Percentiles rank a stretch among this genome's conserved stretches.
These are phyloP conservation scores for Latheticus oryzae DNA, from an alignment of 2,888 invertebrate species.

Conservation along the genomic window DNA sequence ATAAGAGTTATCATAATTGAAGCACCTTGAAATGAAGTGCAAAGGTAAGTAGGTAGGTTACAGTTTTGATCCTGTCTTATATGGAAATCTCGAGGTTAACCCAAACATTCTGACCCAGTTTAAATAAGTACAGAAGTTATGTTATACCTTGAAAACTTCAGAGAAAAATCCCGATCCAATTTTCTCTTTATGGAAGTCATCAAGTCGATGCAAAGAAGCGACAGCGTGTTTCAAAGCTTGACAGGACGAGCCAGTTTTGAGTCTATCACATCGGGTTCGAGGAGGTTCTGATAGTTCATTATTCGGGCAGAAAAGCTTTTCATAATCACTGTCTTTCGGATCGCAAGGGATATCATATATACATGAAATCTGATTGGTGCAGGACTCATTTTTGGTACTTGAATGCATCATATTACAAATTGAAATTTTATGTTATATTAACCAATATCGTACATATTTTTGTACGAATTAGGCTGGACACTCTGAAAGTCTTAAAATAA, in stretches of 20 bases:
- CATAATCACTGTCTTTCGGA: constrained; percentile 62
- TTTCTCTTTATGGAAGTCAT: constrained; percentile 93
- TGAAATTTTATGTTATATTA: constrained; percentile 59
- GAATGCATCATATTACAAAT: constrained; percentile 55
- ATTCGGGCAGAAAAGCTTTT: constrained; percentile 62
- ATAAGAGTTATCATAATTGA: background rate
- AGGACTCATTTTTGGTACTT: constrained; percentile 54
- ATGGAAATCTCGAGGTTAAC: constrained; percentile 49
- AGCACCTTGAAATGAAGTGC: constrained; percentile 29
- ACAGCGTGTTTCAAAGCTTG: constrained; percentile 92
- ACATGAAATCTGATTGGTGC: constrained; percentile 58
- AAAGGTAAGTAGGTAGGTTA: constrained; percentile 35
- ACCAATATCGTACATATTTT: constrained; percentile 65
- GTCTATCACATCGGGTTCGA: constrained; percentile 65
- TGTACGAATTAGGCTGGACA: constrained; percentile 53
- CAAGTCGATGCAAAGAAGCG: constrained; percentile 89
- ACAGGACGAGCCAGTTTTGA: constrained; percentile 83
- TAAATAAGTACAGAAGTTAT: constrained; percentile 61
- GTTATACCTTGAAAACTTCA: constrained; percentile 92
- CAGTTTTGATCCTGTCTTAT: constrained; percentile 40
- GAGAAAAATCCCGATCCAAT: constrained; percentile 97
- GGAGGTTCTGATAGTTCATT: constrained; percentile 64
- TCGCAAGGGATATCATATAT: constrained; percentile 65
- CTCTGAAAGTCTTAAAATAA: constrained; percentile 51
- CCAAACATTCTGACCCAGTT: constrained; percentile 48